Conservation (phyloP, 2,888 invertebrate species). For the Shargacucullia verbasci region DNA sequence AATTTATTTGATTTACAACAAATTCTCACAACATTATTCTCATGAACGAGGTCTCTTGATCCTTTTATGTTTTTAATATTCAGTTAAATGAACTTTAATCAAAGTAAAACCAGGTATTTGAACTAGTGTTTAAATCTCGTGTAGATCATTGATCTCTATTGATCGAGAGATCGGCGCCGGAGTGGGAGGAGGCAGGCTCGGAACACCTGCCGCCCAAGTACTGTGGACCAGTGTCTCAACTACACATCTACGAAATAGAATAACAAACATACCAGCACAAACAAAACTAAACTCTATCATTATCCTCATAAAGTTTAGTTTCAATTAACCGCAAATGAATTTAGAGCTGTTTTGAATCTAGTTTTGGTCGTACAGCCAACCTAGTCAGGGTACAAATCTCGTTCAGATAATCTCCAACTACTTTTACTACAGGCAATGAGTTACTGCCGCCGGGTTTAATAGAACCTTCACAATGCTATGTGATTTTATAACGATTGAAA, state of each 20-base stretch:
- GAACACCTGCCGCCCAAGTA: constrained; percentile 89
- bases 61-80: constrained; percentile 31
- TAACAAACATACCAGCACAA: constrained; percentile 49
- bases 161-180: constrained; percentile 79
- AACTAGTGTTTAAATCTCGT: constrained; percentile 83
- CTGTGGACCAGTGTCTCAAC: constrained; percentile 77
- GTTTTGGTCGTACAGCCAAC: constrained; percentile 66
- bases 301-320: constrained; percentile 61
- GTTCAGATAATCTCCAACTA: constrained; percentile 82
- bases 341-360: constrained; percentile 45
- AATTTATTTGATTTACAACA: too few species aligned
- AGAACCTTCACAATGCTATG: constrained; percentile 70
- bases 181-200: constrained; percentile 85
- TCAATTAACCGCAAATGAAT: constrained; percentile 18
- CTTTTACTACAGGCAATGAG: constrained; percentile 79
- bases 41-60: neutral
- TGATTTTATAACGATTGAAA: constrained; percentile 67
- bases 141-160: constrained; percentile 85
- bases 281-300: constrained; percentile 65
- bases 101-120: constrained; percentile 46
- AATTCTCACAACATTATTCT: neutral
- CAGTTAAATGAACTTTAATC: constrained; percentile 36
- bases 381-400: constrained; percentile 85
- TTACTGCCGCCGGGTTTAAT: constrained; percentile 72
- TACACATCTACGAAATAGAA: constrained; percentile 54